Base-by-base conservation (phyloP, 2,888 invertebrate species). In the Nephrotoma appendiculata region DNA sequence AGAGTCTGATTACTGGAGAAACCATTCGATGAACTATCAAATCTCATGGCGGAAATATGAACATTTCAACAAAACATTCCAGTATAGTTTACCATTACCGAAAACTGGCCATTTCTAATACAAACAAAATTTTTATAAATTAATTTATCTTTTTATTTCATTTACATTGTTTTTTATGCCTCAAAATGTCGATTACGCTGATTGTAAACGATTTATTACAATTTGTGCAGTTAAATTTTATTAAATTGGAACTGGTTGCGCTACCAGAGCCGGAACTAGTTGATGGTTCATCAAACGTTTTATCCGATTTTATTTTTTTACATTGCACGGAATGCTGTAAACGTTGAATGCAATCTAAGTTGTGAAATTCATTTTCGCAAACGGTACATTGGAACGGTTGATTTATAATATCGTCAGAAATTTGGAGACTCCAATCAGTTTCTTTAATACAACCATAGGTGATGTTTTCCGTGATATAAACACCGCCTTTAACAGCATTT, bases 181-280 rank as follows among this genome's bases (percentile, higher is more conserved):
- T 96, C 88, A 98, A 93, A 90, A 97, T 95, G 90, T 98, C 97
- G 41, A 96, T 95, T 5, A 96, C 95, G 11, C 96, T 95, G 88
- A 98, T 92, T 89, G 94, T 93, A 87, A 97, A 91, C 5, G 93
- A 93, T 88, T 94, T 92, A 2, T 93, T 92, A 91, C 98, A 98
- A 88, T 91, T 92, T 9, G 94, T 92, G 90, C 98, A 98, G 88
- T 93, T 93, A 91, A 94, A 97, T 83, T 93, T 92, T 90, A 93
- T 93, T 0, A 93, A 92, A 90, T 95, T 95, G 87, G 94, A 90
- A 89, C 93, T 93, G 12, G 88, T 88, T 4, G 7, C 15, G n/a
- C 31, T 84, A 83, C 31, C 31, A 41, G 48, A 48, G 71, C 52
- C 41, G 11, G 11, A 85, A 83, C 42, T 87, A 85, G 41, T 86